Conservation (phyloP, 2,797 vertebrate genomes). For the Eidolon dupreanum region DNA sequence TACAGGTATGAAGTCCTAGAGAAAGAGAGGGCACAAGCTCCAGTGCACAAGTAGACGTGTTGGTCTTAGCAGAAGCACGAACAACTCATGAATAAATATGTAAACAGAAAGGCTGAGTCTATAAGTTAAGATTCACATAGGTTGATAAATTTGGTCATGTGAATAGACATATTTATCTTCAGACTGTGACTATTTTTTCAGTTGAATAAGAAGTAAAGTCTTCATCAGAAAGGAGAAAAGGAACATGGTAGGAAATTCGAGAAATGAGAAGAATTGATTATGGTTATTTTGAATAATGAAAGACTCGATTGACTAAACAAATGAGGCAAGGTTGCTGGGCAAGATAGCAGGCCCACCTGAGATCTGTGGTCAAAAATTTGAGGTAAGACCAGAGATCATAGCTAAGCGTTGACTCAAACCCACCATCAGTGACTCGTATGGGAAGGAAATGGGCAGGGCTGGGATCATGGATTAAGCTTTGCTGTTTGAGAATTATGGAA, state of each 20-base stretch:
- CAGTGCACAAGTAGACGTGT: neutral
- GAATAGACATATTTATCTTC: neutral
- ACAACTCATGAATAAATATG: neutral
- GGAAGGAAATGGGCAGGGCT: neutral
- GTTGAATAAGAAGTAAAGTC: neutral
- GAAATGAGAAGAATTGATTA: neutral
- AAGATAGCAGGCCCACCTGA: neutral
- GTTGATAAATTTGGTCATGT: neutral
- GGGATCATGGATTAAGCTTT: neutral
- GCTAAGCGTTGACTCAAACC: neutral
- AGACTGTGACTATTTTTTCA: neutral
- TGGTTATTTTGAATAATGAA: neutral
- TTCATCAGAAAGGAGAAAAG: neutral
- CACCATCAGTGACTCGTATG: neutral
- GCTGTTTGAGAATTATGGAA: neutral
- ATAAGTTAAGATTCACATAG: neutral
- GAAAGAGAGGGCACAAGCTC: neutral
- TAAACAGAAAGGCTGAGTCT: neutral
- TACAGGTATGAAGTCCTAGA: neutral
- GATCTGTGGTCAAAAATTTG: neutral
- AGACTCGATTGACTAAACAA: neutral
- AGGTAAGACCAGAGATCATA: neutral
- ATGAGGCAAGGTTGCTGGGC: neutral
- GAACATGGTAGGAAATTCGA: neutral
- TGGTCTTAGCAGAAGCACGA: neutral